Evolutionary conservation across 1,140 invertebrate genomes (phyloP).

Genomic region (Orussus abietinus): DNA sequence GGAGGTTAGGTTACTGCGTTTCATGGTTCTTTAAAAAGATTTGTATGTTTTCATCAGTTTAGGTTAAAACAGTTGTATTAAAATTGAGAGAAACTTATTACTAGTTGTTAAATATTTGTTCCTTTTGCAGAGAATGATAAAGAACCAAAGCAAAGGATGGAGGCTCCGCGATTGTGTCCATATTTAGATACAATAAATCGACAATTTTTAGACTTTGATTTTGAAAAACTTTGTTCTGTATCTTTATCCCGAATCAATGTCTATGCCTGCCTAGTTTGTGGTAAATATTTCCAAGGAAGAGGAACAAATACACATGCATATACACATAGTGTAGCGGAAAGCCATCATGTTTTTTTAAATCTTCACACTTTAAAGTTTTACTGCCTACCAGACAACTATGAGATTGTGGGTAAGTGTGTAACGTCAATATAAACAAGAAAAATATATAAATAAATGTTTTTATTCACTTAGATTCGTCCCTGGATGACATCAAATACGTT

Average conservation of each 20-base stretch:
- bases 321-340: conserved; percentile 95
- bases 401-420: conserved; percentile 83
- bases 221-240: conserved; percentile 98
- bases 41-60: conserved; percentile 10
- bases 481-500: conserved; percentile 99
- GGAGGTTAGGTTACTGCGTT: conserved; percentile 19
- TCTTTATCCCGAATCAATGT: conserved; percentile 98
- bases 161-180: conserved; percentile 66
- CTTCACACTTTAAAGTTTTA: conserved; percentile 97
- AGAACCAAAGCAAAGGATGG: conserved; percentile 15
- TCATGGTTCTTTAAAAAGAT: no score
- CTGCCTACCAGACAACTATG: conserved; percentile 99
- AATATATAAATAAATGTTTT: conserved; percentile 7
- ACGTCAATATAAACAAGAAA: conserved; percentile 6
- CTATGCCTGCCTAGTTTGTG: conserved; percentile 99
- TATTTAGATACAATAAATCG: conserved; percentile 97
- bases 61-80: neutral
- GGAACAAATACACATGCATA: conserved; percentile 98
- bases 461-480: conserved; percentile 75
- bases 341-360: conserved; percentile 98
- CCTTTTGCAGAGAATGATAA: conserved; percentile 18
- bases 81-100: conserved; percentile 2
- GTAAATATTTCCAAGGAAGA: conserved; percentile 98
- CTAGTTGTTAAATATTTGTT: conserved; percentile 11
- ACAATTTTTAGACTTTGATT: conserved; percentile 98